These are phyloP conservation scores for Saimiri boliviensis DNA, from an alignment of 2,113 vertebrate species.

Conservation along the genomic window DNA sequence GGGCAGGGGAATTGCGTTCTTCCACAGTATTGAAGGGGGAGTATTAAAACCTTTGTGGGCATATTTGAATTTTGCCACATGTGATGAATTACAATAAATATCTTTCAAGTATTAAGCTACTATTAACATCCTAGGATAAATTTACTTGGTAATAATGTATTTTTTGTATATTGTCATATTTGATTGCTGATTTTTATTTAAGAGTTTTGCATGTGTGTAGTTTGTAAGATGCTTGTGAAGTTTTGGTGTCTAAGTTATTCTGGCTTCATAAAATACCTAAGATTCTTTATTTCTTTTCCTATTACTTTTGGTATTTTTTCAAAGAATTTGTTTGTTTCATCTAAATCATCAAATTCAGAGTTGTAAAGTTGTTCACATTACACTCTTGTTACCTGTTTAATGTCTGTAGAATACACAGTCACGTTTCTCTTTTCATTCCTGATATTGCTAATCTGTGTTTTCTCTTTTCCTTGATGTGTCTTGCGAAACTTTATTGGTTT, in stretches of 20 bases:
- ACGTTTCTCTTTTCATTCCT: background rate
- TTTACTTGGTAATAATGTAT: background rate
- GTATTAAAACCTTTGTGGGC: background rate
- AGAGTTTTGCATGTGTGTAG: background rate
- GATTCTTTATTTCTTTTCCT: background rate
- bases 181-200: background rate
- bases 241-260: background rate
- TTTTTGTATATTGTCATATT: background rate
- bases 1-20: background rate
- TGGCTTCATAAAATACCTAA: background rate
- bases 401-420: background rate
- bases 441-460: background rate
- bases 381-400: background rate
- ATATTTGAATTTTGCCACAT: background rate
- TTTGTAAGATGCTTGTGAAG: background rate
- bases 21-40: background rate
- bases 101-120: background rate
- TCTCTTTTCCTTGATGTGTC: background rate
- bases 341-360: background rate
- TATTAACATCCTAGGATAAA: background rate
- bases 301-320: background rate
- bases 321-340: background rate
- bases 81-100: background rate
- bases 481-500: background rate
- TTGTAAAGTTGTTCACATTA: background rate